Base-by-base conservation (phyloP, 92 coral and sea anemone species). In the Virgularia gustaviana region DNA sequence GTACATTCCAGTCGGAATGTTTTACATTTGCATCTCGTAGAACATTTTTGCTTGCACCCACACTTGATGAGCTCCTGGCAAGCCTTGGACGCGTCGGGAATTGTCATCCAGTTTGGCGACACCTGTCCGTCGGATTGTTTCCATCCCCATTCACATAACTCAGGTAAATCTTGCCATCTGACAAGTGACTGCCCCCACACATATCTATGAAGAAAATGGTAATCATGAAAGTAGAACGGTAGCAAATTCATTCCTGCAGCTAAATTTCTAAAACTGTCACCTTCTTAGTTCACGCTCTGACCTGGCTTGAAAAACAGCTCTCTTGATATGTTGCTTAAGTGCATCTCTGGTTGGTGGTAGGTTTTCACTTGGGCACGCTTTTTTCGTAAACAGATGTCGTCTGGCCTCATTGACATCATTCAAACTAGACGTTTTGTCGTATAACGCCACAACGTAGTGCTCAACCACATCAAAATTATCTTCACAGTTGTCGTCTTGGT, bases 271-370 rank as follows among this genome's bases (percentile, higher is more conserved):
- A 16, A 41, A 41, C 47, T 8, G 47, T 41, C 16, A 8, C 47
- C 47, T 8, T 41, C 16, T 16, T 41, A 16, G 9, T 41, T 8
- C 9, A 16, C 47, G 2, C 4, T 3, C 23, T 16, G 30, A 57
- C 63, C 63, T 41, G 11, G 37, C 63, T 27, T 57, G 63, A 28
- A 57, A 57, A 30, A 57, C 34, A 25, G 63, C 63, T 25, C 63
- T 57, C 37, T 57, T 57, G n/a, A 31, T 57, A 57, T 57, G 63
- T 15, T 57, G 63, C 30, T 23, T 36, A 6, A 57, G 39, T 9
- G 63, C 63, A 57, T 57, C 63, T 15, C 34, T 27, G 19, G 62
- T 55, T 15, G 62, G 62, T 55, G 62, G 62, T 15, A 55, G 62
- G 34, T 55, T 55, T 55, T 55, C 62, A 19, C 62, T 55, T 22